A percentile compares a stretch with the other conserved stretches of the same genome.
Evolutionary conservation across 2,113 vertebrate genomes (phyloP).

Genomic region (Struthidea cinerea): DNA sequence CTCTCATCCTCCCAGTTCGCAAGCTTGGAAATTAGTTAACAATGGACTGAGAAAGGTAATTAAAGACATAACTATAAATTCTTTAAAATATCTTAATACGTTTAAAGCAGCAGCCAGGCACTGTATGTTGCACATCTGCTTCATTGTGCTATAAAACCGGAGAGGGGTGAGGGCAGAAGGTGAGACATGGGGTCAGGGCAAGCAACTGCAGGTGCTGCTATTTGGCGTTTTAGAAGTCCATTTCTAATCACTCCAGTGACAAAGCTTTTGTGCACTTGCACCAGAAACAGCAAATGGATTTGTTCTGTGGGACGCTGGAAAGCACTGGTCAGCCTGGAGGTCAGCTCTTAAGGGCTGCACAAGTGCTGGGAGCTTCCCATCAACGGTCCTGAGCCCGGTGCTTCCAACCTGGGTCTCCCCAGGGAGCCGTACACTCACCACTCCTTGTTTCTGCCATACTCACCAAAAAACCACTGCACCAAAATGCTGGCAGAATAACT

Average conservation of each 20-base stretch:
- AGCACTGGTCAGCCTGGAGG: not conserved
- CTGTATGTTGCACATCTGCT: not conserved
- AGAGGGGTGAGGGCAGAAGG: not conserved
- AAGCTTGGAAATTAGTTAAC: not conserved
- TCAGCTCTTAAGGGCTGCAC: not conserved
- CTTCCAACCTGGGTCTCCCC: not conserved
- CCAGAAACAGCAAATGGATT: not conserved
- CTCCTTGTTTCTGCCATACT: not conserved
- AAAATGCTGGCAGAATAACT: not conserved
- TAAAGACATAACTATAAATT: not conserved
- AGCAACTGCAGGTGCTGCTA: not conserved
- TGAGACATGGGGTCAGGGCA: not conserved
- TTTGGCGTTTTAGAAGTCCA: not conserved
- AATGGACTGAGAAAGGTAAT: not conserved
- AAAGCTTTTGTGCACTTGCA: not conserved
- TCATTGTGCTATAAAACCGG: not conserved
- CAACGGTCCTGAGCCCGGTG: not conserved
- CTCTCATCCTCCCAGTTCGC: not conserved
- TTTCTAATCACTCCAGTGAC: not conserved
- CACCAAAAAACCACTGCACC: not conserved
- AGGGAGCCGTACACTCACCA: accelerated
- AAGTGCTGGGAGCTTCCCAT: not conserved
- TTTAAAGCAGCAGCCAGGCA: not conserved
- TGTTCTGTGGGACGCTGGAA: not conserved
- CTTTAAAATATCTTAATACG: not conserved